A percentile compares a stretch with the other conserved stretches of the same genome.
Evolutionary conservation across 2,113 vertebrate species (phyloP).

Genomic region (Bolborhynchus lineola): DNA sequence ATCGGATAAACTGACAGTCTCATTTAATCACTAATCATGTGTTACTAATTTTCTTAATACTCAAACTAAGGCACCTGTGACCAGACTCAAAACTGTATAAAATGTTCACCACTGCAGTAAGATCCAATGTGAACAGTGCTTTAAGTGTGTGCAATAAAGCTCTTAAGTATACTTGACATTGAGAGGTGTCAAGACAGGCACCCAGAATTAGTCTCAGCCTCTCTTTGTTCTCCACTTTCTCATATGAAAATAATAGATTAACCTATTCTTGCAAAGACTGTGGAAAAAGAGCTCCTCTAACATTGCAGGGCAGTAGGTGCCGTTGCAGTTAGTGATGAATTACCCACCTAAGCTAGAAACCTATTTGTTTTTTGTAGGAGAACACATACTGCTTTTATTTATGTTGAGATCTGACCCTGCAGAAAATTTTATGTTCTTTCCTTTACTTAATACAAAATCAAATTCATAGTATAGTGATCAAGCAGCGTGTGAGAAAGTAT

Average conservation of each 20-base stretch:
- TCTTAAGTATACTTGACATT: neutral
- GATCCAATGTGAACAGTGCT: neutral
- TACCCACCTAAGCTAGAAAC: neutral
- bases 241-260: neutral
- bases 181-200: neutral
- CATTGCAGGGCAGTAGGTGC: neutral
- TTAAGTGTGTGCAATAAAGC: neutral
- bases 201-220: neutral
- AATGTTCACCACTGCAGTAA: neutral
- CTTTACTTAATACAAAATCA: neutral
- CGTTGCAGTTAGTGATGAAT: neutral
- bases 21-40: neutral
- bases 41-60: neutral
- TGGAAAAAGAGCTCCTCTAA: neutral
- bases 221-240: neutral
- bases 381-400: neutral
- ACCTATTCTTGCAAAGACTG: neutral
- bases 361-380: neutral
- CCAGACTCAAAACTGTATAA: neutral
- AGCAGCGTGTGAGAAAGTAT: neutral
- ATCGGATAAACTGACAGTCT: neutral
- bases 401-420: neutral
- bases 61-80: neutral
- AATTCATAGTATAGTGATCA: neutral
- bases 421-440: neutral